Percentiles rank a stretch among this genome's conserved stretches.
phyloP scores from a whole-genome alignment of 1,140 invertebrate species.

The Laupala kohalensis region DNA sequence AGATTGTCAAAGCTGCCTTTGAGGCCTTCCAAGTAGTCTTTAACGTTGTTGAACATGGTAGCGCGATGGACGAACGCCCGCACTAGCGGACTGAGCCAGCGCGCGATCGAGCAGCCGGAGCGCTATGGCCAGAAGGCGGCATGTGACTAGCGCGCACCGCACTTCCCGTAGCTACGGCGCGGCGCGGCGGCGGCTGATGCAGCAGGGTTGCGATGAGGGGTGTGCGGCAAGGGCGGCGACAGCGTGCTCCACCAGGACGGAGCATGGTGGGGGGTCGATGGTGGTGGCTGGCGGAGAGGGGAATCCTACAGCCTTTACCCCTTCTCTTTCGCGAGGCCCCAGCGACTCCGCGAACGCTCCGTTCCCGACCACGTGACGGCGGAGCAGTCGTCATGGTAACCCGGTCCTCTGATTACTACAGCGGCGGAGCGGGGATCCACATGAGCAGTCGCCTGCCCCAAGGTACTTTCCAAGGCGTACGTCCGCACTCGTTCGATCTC shows the following conservation, averaged over 20 bases:
- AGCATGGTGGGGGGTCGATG: too few species aligned
- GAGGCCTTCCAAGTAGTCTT: not conserved
- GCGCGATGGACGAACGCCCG: not conserved
- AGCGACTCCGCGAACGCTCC: too few species aligned
- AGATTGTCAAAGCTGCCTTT: not conserved
- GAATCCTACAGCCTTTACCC: too few species aligned
- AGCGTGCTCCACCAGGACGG: not conserved
- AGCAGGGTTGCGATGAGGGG: not conserved
- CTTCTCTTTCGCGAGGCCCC: too few species aligned
- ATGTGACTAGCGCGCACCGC: not conserved
- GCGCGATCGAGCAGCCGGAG: not conserved
- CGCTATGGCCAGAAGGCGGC: not conserved
- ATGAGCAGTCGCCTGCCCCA: not conserved
- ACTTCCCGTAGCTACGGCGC: too few species aligned
- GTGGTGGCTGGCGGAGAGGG: too few species aligned
- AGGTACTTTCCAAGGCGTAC: not conserved
- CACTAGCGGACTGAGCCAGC: too few species aligned
- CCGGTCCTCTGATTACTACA: too few species aligned
- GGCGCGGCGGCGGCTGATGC: too few species aligned
- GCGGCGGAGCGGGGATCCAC: not conserved
- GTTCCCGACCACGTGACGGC: too few species aligned
- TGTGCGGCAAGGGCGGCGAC: not conserved
- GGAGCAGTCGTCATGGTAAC: not conserved
- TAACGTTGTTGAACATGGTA: conserved; percentile 3
- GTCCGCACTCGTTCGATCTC: not conserved